These are phyloP conservation scores for Anagrus nilaparvatae DNA, from an alignment of 1,140 invertebrate genomes.

Conservation along the genomic window DNA sequence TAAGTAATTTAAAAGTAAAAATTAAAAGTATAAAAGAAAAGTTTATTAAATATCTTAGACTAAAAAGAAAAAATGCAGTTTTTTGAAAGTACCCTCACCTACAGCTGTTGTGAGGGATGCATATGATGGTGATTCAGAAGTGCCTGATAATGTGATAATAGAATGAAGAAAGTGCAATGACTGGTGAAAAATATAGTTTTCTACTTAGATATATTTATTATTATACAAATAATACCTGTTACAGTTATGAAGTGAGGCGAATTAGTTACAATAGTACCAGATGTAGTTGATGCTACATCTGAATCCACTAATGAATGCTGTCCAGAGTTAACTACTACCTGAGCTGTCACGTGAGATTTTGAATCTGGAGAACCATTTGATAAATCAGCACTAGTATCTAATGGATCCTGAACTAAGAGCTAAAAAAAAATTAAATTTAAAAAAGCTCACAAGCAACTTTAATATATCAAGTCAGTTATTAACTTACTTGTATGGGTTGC, in stretches of 20 bases:
- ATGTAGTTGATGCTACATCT: conserved; percentile 35
- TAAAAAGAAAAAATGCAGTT: conserved; percentile 24
- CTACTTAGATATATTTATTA: conserved; percentile 1
- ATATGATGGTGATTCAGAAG: conserved; percentile 39
- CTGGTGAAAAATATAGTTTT: conserved; percentile 1
- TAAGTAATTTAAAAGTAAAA: no score
- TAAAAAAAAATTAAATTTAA: conserved; percentile 21
- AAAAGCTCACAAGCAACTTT: background rate
- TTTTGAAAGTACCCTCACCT: conserved; percentile 37
- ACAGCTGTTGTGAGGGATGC: conserved; percentile 41
- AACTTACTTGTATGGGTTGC: conserved; percentile 39
- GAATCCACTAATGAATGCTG: conserved; percentile 38
- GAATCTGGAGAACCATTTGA: conserved; percentile 40
- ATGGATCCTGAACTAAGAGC: conserved; percentile 38
- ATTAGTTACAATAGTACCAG: conserved; percentile 38
- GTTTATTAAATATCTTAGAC: background rate
- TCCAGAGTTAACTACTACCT: conserved; percentile 41
- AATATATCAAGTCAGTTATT: background rate
- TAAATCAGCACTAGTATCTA: conserved; percentile 39
- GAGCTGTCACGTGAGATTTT: conserved; percentile 41
- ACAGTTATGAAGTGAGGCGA: conserved; percentile 46
- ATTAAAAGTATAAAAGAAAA: conserved; percentile 1
- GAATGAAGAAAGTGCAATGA: conserved; percentile 30
- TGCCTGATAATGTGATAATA: conserved; percentile 36
- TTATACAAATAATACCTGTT: conserved; percentile 32